Conservation (phyloP, 2,113 vertebrate species). For the Oncorhynchus kisutch region DNA sequence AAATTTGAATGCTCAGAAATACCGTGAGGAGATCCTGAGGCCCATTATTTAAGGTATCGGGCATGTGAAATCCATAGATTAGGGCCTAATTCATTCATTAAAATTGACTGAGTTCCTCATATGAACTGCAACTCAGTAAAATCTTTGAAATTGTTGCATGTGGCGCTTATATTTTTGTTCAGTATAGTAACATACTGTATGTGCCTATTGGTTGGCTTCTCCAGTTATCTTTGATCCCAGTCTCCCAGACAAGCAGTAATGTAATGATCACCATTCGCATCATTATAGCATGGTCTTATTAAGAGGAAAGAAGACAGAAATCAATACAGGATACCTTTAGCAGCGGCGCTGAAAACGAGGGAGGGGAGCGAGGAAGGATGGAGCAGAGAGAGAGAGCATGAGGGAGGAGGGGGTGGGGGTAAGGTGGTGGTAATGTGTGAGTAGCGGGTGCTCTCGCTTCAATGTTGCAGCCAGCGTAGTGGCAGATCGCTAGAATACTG, state of each 20-base stretch:
- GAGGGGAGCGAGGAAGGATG: conserved; percentile 26
- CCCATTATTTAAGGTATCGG: too few relatives aligned
- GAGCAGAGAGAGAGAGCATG: conserved; percentile 11
- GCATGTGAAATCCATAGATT: too few relatives aligned
- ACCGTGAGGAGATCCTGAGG: too few relatives aligned
- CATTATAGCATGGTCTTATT: conserved; percentile 72
- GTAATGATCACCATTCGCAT: conserved; percentile 68
- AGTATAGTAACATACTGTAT: not conserved
- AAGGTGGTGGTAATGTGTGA: conserved; percentile 72
- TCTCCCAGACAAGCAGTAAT: conserved; percentile 48
- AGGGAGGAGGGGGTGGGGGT: conserved; percentile 35
- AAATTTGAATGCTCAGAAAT: too few relatives aligned
- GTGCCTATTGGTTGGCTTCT: conserved; percentile 19
- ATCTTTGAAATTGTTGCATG: too few relatives aligned
- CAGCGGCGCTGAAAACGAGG: conserved; percentile 73
- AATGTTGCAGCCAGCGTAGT: conserved; percentile 78
- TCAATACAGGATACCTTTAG: conserved; percentile 78
- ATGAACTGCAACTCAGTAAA: too few relatives aligned
- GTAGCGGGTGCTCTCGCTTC: conserved; percentile 76
- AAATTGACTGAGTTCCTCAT: too few relatives aligned
- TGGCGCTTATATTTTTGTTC: too few relatives aligned
- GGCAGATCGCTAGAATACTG: conserved; percentile 77
- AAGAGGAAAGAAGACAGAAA: conserved; percentile 60
- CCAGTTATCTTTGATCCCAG: conserved; percentile 34
- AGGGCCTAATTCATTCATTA: too few relatives aligned